Conservation (phyloP, 1,140 invertebrate species). For the Trichonephila clavipes region DNA sequence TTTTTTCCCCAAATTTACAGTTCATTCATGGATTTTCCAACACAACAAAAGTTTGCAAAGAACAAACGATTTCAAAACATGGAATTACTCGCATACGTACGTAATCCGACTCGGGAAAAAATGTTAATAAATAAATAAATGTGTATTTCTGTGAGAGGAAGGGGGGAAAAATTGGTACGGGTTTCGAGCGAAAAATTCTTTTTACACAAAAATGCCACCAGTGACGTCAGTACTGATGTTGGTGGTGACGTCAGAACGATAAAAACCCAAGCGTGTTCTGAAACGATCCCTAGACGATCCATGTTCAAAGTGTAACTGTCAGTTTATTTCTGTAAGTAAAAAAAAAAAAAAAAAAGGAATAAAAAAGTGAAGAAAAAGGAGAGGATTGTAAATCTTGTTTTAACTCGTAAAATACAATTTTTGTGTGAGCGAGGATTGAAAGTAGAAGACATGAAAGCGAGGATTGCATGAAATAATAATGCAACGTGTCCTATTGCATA, state of each 20-base stretch:
- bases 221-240: slow-evolving; percentile 10
- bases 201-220: not conserved
- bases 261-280: not conserved
- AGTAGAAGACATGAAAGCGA: not conserved
- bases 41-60: not conserved
- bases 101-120: not conserved
- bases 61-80: slow-evolving; percentile 16
- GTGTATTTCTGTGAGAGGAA: not conserved
- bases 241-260: not conserved
- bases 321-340: slow-evolving; percentile 30
- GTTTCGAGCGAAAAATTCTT: not conserved
- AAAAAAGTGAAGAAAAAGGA: not conserved
- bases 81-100: not conserved
- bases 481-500: not conserved
- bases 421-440: not conserved
- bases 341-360: not conserved
- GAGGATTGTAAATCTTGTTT: not conserved
- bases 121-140: not conserved
- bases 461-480: slow-evolving; percentile 3
- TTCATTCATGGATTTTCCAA: slow-evolving; percentile 30
- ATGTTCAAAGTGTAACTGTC: slow-evolving; percentile 30
- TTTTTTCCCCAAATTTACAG: not conserved
- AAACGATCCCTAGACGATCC: not conserved
- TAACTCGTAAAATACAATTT: slow-evolving; percentile 19
- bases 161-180: not conserved